phyloP scores from a whole-genome alignment of 2,888 invertebrate genomes.

The Aspidiotus rigidus region DNA sequence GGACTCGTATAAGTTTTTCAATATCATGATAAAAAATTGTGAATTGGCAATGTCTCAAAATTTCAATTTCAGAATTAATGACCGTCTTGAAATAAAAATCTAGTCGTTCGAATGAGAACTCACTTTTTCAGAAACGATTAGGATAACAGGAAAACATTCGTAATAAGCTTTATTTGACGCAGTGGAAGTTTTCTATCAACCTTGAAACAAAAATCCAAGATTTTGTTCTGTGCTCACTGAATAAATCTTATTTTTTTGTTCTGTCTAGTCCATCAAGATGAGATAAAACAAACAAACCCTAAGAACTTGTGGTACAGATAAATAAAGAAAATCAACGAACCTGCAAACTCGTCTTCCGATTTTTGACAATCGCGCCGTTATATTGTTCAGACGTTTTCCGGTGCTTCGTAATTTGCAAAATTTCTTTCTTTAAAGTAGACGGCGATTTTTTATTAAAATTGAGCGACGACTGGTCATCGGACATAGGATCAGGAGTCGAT shows the following conservation, averaged over 20 bases:
- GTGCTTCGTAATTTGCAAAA: conserved; percentile 10
- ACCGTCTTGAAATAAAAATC: too few relatives aligned
- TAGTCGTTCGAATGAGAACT: too few relatives aligned
- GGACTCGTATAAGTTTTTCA: too few relatives aligned
- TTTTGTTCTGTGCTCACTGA: not conserved
- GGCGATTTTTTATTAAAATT: conserved; percentile 27
- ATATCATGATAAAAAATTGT: too few relatives aligned
- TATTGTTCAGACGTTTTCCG: conserved; percentile 19
- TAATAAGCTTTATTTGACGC: too few relatives aligned
- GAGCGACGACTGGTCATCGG: not conserved
- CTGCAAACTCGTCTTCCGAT: conserved; percentile 21
- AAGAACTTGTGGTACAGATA: not conserved
- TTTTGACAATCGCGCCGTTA: conserved; percentile 7
- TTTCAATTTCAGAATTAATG: too few relatives aligned
- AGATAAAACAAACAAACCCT: not conserved
- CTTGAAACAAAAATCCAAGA: not conserved
- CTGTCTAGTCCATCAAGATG: not conserved
- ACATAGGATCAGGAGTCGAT: not conserved
- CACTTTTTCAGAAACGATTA: too few relatives aligned
- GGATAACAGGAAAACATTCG: too few relatives aligned
- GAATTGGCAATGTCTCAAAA: too few relatives aligned
- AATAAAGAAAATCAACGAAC: conserved; percentile 13
- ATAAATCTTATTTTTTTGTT: not conserved
- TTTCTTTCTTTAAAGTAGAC: conserved; percentile 26
- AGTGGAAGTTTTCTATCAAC: too few relatives aligned